Percentiles rank a stretch among this genome's conserved stretches.
Conservation (phyloP, 2,888 invertebrate genomes). For the Temnothorax unifasciatus region DNA sequence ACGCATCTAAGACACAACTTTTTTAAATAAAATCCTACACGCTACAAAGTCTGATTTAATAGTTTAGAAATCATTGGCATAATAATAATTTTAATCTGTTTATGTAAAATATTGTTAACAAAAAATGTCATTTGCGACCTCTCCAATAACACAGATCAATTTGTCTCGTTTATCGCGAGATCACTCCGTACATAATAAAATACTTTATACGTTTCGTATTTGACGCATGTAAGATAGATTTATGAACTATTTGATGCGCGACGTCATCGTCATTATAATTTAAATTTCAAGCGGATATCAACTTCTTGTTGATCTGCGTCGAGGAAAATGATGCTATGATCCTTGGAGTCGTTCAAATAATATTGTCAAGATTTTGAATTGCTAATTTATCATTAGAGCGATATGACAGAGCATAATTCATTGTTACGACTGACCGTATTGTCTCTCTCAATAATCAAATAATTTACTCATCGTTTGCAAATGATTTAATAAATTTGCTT, state of each 20-base stretch:
- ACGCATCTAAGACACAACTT: not conserved
- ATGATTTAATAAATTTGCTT: not conserved
- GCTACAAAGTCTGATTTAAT: not conserved
- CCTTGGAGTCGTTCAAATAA: not conserved
- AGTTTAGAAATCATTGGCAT: not conserved
- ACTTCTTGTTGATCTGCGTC: not conserved
- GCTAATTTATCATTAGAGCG: not conserved
- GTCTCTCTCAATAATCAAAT: not conserved
- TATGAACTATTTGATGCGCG: not conserved
- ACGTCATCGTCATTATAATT: not conserved
- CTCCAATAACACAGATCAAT: not conserved
- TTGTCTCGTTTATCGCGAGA: not conserved
- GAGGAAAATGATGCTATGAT: not conserved
- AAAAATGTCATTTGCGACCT: not conserved
- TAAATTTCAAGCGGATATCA: slow-evolving; percentile 1
- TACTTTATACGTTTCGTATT: not conserved
- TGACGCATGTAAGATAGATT: not conserved
- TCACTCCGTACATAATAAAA: not conserved
- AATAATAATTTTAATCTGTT: not conserved
- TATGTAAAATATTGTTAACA: not conserved
- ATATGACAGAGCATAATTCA: not conserved
- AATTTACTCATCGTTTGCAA: not conserved
- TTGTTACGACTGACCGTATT: not conserved
- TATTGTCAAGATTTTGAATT: not conserved
- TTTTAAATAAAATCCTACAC: too few species aligned